Base-by-base conservation (phyloP, 2,797 vertebrate species). In the Helicolenus hilgendorfi region DNA sequence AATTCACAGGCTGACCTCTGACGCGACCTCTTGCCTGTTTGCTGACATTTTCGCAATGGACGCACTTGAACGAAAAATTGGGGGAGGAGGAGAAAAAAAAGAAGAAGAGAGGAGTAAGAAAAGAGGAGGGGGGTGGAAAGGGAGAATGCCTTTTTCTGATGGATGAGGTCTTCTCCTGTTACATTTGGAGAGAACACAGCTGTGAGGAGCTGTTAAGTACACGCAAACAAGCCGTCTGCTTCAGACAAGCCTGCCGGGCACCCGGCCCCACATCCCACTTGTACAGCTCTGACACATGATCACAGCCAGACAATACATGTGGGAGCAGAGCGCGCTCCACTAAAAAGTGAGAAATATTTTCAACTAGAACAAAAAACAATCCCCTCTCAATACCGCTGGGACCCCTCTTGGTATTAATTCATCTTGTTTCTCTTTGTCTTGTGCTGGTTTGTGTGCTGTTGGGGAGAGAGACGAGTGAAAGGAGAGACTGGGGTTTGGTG, bases 141-240 rank as follows among this genome's bases (percentile, higher is more conserved):
- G 93, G 91, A 92, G 89, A 95, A 96, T 96, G 92, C 90, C 92
- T 88, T 95, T 96, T 96, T 96, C 96, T 98, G 97, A 98, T 96
- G 95, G 96, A 97, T 97, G 98, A 98, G 98, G 98, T 96, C 96
- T 97, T 98, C 98, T 98, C 97, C 97, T 96, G 95, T 97, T 98
- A 97, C 96, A 94, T 97, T 97, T 97, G 97, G 98, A 98, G 96
- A 95, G 97, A 97, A 98, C 97, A 98, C 98, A 99, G 98, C 98
- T 98, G 98, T 97, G 97, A 97, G 96, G 97, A 98, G 97, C 97
- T 98, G 98, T 98, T 98, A 97, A 97, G 96, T 96, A 98, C 97
- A 98, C 96, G 97, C 97, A 98, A 98, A 98, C 97, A 98, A 98
- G 98, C 95, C 91, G 96, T 96, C 73, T 69, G 96, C 95, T 97